Evolutionary conservation across 1,140 invertebrate genomes (phyloP), one percentile per base, ranked within the genome.

Genomic region (Holcopasites calliopsidis): DNA sequence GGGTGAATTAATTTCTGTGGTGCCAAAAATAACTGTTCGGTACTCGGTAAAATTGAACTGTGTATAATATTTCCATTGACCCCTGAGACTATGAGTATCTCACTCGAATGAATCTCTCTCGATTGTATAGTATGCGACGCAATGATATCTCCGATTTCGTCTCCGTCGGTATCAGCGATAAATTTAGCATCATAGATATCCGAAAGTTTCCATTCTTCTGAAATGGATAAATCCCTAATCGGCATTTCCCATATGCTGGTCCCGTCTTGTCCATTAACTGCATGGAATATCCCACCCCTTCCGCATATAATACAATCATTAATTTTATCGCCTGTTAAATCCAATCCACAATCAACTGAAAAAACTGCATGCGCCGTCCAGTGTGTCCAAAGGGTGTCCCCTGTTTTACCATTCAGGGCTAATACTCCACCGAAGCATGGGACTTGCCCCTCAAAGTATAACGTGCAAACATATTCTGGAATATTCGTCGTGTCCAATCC

Each of bases 341-440:
- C 96, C 16, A 92, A 90, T 44, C 93, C 93, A 90, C 97, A 97
- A 83, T 96, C 95, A 11, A 97, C 83, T 2, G 94, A 94, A 87
- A 95, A 96, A 35, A 97, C 92, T 80, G 96, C 95, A 86, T 96
- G 95, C 70, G 92, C 89, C 10, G 94, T 93, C 94, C 95, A 97
- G 73, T 94, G 93, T 13, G 93, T 93, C 96, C 96, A 97, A 18
- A 97, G 65, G n/a, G 94, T 93, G 52, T 93, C 90, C 1, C 96
- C 96, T 62, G 93, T 94, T 54, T 85, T 88, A 1, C 96, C 96
- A 89, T 97, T 94, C 11, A 97, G 81, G 5, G 96, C 96, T 66
- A 97, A 87, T 23, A 97, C 91, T 21, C 96, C 96, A 8, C 96
- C 96, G 71, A 95, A 92, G 89, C 96, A 97, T 2, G 95, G 94